phyloP scores from a whole-genome alignment of 2,888 invertebrate genomes.

The Frankliniella intonsa region DNA sequence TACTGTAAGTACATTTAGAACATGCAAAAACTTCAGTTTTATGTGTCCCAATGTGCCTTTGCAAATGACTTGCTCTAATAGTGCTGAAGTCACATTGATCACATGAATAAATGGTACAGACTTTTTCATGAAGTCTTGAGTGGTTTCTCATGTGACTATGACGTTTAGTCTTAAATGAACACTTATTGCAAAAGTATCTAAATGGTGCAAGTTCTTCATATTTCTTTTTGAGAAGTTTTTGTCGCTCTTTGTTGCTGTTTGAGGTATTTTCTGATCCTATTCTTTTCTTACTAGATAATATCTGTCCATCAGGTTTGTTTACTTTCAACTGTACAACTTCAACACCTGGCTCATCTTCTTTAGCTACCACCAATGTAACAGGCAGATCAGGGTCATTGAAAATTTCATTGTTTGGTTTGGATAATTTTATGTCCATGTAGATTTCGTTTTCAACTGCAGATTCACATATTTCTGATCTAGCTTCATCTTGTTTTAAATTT shows the following conservation, averaged over 20 bases:
- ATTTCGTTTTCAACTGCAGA: background rate
- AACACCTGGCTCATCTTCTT: background rate
- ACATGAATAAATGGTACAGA: background rate
- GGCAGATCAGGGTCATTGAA: background rate
- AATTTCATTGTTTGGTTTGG: background rate
- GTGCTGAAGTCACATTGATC: conserved; percentile 20
- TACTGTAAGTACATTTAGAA: background rate
- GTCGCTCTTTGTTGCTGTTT: background rate
- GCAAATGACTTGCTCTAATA: conserved; percentile 8
- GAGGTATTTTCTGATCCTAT: background rate
- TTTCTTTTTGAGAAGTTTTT: background rate
- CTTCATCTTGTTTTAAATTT: background rate
- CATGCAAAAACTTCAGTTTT: background rate
- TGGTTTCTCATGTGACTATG: conserved; percentile 9
- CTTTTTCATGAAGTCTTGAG: background rate
- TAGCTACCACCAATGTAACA: background rate
- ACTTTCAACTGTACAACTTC: background rate
- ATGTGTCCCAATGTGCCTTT: background rate
- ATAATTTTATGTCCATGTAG: background rate
- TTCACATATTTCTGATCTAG: background rate
- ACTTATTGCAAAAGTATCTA: background rate
- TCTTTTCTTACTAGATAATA: background rate
- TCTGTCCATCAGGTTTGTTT: background rate
- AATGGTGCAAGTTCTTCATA: background rate
- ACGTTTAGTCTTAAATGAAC: background rate